Percentiles rank a stretch among this genome's conserved stretches.
Conservation (phyloP, 2,888 invertebrate species). For the Drosophila maculinotata region DNA sequence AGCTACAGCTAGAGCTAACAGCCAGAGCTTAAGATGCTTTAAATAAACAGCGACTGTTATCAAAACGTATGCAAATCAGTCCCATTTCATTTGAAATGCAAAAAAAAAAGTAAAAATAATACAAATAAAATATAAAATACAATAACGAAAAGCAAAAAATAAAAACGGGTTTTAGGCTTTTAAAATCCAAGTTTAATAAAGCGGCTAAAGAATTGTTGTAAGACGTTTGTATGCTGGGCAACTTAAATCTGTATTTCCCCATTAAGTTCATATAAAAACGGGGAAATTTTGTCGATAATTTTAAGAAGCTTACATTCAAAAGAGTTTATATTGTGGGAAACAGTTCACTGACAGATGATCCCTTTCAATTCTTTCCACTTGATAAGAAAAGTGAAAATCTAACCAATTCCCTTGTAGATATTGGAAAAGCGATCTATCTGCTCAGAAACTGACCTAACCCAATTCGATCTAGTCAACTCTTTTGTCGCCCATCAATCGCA, state of each 20-base stretch:
- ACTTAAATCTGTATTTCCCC: conserved; percentile 1
- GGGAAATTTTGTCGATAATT: conserved; percentile 9
- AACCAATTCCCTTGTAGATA: no score
- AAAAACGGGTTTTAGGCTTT: conserved; percentile 62
- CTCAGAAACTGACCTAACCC: conserved; percentile 48
- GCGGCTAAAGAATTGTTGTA: conserved; percentile 17
- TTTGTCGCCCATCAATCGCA: conserved; percentile 6
- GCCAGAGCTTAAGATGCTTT: conserved; percentile 16
- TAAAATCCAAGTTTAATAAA: conserved; percentile 24
- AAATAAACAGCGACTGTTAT: conserved; percentile 60
- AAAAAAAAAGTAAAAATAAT: conserved; percentile 49
- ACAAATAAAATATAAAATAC: conserved; percentile 26
- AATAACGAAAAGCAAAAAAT: conserved; percentile 14
- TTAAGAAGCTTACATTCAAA: not conserved
- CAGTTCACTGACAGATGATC: no score
- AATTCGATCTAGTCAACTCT: conserved; percentile 19
- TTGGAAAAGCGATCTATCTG: not conserved
- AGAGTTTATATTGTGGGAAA: no score
- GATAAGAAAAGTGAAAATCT: conserved; percentile 27
- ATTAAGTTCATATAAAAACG: conserved; percentile 9
- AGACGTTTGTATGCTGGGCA: conserved; percentile 3
- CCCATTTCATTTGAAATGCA: conserved; percentile 49
- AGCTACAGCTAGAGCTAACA: conserved; percentile 5
- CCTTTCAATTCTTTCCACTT: not conserved
- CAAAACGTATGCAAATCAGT: conserved; percentile 75